Evolutionary conservation across 2,113 vertebrate species (phyloP).

Genomic region (Caranx ignobilis): DNA sequence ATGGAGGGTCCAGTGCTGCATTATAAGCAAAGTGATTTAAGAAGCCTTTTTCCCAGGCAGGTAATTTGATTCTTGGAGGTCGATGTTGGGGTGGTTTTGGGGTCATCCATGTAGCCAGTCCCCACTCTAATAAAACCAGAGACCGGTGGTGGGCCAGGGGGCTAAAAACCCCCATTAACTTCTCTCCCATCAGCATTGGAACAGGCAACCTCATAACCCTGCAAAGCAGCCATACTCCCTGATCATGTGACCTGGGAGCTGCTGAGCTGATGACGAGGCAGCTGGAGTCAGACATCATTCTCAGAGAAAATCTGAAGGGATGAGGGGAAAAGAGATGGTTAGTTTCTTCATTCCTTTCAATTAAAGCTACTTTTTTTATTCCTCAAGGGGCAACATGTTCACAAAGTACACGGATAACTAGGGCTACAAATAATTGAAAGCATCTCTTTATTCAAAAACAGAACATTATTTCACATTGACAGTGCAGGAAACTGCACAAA

Average conservation of each 20-base stretch:
- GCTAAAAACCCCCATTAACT: slow-evolving; percentile 77
- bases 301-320: slow-evolving; percentile 12
- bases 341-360: not conserved
- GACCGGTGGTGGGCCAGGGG: slow-evolving; percentile 54
- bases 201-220: slow-evolving; percentile 68
- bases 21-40: slow-evolving; percentile 66
- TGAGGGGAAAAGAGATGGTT: slow-evolving; percentile 22
- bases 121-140: slow-evolving; percentile 73
- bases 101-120: slow-evolving; percentile 61
- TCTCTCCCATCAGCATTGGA: slow-evolving; percentile 67
- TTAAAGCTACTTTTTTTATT: not conserved
- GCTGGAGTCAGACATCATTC: slow-evolving; percentile 41
- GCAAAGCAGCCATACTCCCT: slow-evolving; percentile 47
- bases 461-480: no score
- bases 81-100: slow-evolving; percentile 54
- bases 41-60: slow-evolving; percentile 65
- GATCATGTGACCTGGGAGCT: slow-evolving; percentile 63
- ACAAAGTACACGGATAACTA: no score
- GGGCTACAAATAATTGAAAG: not conserved
- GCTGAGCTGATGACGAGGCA: slow-evolving; percentile 60
- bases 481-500: no score
- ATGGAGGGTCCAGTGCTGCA: slow-evolving; percentile 36
- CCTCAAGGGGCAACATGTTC: not conserved
- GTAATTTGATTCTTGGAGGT: slow-evolving; percentile 74
- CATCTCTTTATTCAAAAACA: no score